phyloP scores from a whole-genome alignment of 2,888 invertebrate species.

The Mayetiola destructor region DNA sequence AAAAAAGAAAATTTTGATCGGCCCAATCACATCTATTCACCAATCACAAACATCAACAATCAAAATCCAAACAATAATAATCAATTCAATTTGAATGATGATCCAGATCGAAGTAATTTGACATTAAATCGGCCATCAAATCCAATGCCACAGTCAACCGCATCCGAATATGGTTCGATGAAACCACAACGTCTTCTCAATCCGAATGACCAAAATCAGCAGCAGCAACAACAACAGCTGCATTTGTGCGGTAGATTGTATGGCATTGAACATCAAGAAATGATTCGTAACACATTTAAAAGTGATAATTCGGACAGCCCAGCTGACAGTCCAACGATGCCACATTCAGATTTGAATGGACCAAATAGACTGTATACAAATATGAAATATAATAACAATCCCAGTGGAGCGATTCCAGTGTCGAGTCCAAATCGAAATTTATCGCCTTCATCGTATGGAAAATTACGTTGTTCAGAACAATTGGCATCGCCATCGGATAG shows the following conservation, averaged over 20 bases:
- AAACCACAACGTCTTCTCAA: not conserved
- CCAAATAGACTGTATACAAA: no score
- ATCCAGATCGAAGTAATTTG: not conserved
- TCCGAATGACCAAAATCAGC: no score
- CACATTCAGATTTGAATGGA: no score
- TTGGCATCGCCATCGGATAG: no score
- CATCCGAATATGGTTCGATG: no score
- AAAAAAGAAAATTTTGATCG: constrained; percentile 21
- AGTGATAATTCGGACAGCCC: not conserved
- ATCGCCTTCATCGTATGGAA: no score
- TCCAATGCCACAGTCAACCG: constrained; percentile 1
- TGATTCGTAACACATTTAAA: constrained; percentile 16
- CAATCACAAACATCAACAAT: constrained; percentile 5
- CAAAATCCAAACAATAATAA: not conserved
- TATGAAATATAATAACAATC: no score
- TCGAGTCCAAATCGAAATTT: no score
- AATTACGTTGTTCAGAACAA: no score
- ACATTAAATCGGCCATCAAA: not conserved
- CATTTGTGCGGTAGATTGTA: constrained; percentile 16
- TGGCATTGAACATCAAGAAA: constrained; percentile 17
- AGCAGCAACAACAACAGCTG: no score
- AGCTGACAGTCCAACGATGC: not conserved
- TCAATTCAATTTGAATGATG: not conserved
- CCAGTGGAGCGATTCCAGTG: no score
- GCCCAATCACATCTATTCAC: constrained; percentile 7